Evolutionary conservation across 1,140 invertebrate genomes (phyloP), one percentile per base, ranked within the genome.

Genomic region (Xylocopa sonorina): DNA sequence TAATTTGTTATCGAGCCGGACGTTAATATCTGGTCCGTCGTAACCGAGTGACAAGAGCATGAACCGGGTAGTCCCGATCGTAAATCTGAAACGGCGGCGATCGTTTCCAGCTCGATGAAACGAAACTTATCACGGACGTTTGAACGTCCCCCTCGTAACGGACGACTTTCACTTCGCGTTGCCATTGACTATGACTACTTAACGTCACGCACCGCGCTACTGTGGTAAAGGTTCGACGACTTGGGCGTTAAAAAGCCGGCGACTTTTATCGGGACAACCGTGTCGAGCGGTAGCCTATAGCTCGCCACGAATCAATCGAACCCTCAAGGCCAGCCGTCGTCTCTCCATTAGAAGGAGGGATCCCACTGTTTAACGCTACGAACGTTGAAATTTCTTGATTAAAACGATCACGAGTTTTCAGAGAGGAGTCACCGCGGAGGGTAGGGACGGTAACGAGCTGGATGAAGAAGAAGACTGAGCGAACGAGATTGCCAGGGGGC

Each of bases 141-240:
- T 51, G 12, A 60, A 60, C 27, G 55, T 62, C 7, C 27, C 55
- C 55, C 27, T 38, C 55, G 5, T 74, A 53, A 74, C 14, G 34
- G 46, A 50, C 69, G 60, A 75, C 62, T 75, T 63, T 64, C 43
- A 74, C 57, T 38, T 60, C 29, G 32, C 21, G 14, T 68, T 34
- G 32, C 43, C 68, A 57, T 67, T 66, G 62, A 75, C 48, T 75
- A 43, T 24, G 72, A 75, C 72, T 75, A 67, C 73, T 75, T 75
- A 75, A 46, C 24, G 41, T 21, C 57, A 62, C 43, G 32, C 43
- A n/a, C 2, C 32, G 43, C 18, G 16, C 58, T 38, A n/a, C 38
- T 0, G 38, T n/a, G 4, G 38, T 14, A 71, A 71, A 71, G 7
- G 24, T 43, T 4, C 18, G 4, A 4, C 43, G 43, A 9, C 9